These are phyloP conservation scores for Drosophila paramelanica DNA, from an alignment of 2,888 invertebrate genomes.

Conservation along the genomic window DNA sequence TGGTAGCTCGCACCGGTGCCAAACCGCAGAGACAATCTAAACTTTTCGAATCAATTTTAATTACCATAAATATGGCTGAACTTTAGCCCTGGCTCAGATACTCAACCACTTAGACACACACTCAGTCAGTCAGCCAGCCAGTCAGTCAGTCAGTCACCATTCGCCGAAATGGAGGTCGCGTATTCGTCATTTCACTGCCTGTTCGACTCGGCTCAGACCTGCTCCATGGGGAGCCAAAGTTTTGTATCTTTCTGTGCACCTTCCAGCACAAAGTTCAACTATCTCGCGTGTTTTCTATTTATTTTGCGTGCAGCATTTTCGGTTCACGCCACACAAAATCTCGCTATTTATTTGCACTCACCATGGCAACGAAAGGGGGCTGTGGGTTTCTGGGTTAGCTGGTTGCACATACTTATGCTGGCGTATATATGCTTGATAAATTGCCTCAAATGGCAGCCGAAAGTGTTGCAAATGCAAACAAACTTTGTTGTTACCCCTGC, in stretches of 20 bases:
- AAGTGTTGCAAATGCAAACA: constrained; percentile 11
- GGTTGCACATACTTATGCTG: constrained; percentile 4
- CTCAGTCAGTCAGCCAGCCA: background rate
- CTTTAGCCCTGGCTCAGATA: constrained; percentile 56
- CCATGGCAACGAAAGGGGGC: constrained; percentile 48
- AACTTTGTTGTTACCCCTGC: background rate
- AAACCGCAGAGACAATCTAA: constrained; percentile 76
- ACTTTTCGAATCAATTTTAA: constrained; percentile 83
- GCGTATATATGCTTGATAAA: constrained; percentile 17
- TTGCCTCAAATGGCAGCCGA: constrained; percentile 19
- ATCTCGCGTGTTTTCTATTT: constrained; percentile 46
- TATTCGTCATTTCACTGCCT: constrained; percentile 59
- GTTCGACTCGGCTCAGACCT: constrained; percentile 9
- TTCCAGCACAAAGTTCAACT: constrained; percentile 35
- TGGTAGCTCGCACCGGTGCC: constrained; percentile 54
- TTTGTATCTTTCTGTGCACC: constrained; percentile 44
- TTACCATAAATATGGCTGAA: constrained; percentile 78
- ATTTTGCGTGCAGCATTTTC: constrained; percentile 41
- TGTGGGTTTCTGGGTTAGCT: background rate
- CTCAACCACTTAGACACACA: constrained; percentile 19
- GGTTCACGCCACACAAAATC: constrained; percentile 22
- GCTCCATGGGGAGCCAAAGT: constrained; percentile 46
- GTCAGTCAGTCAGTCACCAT: constrained; percentile 36
- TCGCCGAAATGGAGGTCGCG: constrained; percentile 43
- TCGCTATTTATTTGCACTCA: constrained; percentile 57